Evolutionary conservation across 2,888 invertebrate species (phyloP).

Genomic region (Scaptomyza polygonia): DNA sequence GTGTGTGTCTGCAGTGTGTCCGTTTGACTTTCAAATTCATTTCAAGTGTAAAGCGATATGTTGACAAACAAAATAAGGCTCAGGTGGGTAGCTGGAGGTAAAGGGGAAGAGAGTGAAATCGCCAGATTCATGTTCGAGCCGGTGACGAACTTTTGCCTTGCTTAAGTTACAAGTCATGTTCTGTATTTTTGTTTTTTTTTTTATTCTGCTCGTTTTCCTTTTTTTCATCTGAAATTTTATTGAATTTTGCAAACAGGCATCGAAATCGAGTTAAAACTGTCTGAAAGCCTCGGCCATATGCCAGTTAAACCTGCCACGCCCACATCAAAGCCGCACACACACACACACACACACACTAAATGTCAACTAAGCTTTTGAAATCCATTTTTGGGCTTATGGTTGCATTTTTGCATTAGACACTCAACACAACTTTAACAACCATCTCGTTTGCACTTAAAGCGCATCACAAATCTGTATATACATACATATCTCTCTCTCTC

Average conservation of each 20-base stretch:
- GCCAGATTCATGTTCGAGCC: conserved; percentile 54
- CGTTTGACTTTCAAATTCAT: conserved; percentile 78
- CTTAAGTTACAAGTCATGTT: conserved; percentile 77
- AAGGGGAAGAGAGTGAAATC: not conserved
- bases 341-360: not conserved
- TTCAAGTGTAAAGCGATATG: conserved; percentile 79
- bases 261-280: conserved; percentile 33
- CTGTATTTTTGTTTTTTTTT: conserved; percentile 21
- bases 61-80: conserved; percentile 20
- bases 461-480: not conserved
- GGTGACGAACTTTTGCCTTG: conserved; percentile 72
- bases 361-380: conserved; percentile 49
- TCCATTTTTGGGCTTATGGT: conserved; percentile 60
- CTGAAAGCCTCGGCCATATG: conserved; percentile 49
- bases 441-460: not conserved
- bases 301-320: conserved; percentile 50
- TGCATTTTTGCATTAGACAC: conserved; percentile 53
- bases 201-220: too few relatives aligned
- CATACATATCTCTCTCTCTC: too few relatives aligned
- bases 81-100: not conserved
- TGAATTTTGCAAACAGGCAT: conserved; percentile 58
- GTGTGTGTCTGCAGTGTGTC: conserved; percentile 53
- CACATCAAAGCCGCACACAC: conserved; percentile 1
- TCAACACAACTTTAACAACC: conserved; percentile 2
- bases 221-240: conserved; percentile 52